phyloP scores from a whole-genome alignment of 2,888 invertebrate genomes.

The Ptychoptera contaminata region DNA sequence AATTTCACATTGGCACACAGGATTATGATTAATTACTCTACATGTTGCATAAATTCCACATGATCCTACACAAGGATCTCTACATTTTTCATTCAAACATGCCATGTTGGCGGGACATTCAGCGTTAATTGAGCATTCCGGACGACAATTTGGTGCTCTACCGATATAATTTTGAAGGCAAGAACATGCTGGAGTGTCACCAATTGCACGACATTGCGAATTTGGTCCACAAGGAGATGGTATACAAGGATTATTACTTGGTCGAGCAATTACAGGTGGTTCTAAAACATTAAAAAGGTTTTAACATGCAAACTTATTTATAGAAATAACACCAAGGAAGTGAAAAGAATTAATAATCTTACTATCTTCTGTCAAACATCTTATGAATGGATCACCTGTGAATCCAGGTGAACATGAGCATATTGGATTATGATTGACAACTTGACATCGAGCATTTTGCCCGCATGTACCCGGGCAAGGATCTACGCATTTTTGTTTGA shows the following conservation, averaged over 20 bases:
- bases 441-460: slow-evolving; percentile 64
- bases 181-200: slow-evolving; percentile 66
- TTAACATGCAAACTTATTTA: slow-evolving; percentile 9
- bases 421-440: slow-evolving; percentile 73
- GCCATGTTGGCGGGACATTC: slow-evolving; percentile 61
- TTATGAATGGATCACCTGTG: slow-evolving; percentile 65
- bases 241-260: slow-evolving; percentile 57
- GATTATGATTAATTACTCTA: slow-evolving; percentile 59
- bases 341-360: slow-evolving; percentile 25
- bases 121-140: slow-evolving; percentile 56
- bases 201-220: slow-evolving; percentile 63
- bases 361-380: slow-evolving; percentile 49
- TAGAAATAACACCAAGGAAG: slow-evolving; percentile 1
- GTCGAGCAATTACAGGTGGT: slow-evolving; percentile 26
- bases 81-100: slow-evolving; percentile 62
- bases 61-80: slow-evolving; percentile 62
- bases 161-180: slow-evolving; percentile 66
- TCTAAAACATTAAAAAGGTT: slow-evolving; percentile 22
- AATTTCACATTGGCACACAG: slow-evolving; percentile 56
- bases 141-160: slow-evolving; percentile 69
- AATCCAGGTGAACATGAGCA: slow-evolving; percentile 67
- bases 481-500: slow-evolving; percentile 63
- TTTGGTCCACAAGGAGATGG: slow-evolving; percentile 76
- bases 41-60: slow-evolving; percentile 63
- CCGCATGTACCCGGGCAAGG: slow-evolving; percentile 74